phyloP scores from a whole-genome alignment of 92 coral and sea anemone species.

The Micromussa lordhowensis region DNA sequence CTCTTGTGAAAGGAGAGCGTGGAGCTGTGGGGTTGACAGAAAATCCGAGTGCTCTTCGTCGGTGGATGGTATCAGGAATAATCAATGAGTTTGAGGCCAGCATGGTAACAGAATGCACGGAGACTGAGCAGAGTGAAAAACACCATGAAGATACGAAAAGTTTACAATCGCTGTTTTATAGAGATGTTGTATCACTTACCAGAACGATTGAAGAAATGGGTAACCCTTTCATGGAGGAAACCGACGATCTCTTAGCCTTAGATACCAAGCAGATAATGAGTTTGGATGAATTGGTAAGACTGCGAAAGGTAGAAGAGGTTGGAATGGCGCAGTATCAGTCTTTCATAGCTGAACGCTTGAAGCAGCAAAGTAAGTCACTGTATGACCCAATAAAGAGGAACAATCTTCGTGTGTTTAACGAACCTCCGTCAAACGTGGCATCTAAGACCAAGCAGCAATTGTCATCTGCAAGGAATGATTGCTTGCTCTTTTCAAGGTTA shows the following conservation, averaged over 20 bases:
- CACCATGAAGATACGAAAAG: no score
- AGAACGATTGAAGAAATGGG: constrained; percentile 26
- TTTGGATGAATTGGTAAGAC: constrained; percentile 45
- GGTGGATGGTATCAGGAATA: constrained; percentile 13
- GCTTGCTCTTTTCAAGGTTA: constrained; percentile 31
- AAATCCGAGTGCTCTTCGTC: constrained; percentile 14
- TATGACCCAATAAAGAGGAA: constrained; percentile 68
- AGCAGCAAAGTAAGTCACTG: constrained; percentile 49
- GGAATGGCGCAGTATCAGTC: constrained; percentile 50
- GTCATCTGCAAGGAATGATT: constrained; percentile 57
- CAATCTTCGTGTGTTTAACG: constrained; percentile 43
- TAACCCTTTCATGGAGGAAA: constrained; percentile 70
- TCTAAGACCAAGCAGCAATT: constrained; percentile 48
- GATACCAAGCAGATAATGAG: constrained; percentile 64
- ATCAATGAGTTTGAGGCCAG: constrained; percentile 45
- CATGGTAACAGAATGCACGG: no score
- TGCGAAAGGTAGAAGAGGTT: constrained; percentile 48
- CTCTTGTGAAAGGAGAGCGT: no score
- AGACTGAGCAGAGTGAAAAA: no score
- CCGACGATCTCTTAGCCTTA: constrained; percentile 55
- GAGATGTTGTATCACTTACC: no score
- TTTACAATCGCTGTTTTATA: no score
- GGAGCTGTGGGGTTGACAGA: no score
- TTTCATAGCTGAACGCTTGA: constrained; percentile 47
- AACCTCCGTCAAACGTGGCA: constrained; percentile 27